Conservation (phyloP, 2,888 invertebrate genomes). For the Lasioglossum morio region DNA sequence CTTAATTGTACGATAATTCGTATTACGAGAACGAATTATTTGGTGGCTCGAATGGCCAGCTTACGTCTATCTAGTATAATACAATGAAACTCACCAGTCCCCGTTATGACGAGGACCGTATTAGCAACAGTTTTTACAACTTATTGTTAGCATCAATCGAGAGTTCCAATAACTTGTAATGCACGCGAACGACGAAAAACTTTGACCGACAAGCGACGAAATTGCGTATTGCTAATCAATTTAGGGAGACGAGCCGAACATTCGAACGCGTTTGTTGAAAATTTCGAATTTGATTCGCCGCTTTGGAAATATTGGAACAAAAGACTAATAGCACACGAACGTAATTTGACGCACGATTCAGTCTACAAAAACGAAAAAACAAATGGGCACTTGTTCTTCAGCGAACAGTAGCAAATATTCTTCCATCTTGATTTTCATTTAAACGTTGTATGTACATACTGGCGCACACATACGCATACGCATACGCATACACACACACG, state of each 20-base stretch:
- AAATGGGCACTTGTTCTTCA: not conserved
- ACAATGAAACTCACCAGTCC: not conserved
- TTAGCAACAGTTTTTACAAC: not conserved
- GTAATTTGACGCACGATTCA: slow-evolving; percentile 12
- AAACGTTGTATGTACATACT: not conserved
- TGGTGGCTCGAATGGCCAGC: not conserved
- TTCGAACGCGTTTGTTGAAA: not conserved
- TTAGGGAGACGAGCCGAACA: not conserved
- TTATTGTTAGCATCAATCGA: not conserved
- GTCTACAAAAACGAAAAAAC: not conserved
- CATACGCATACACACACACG: too few species aligned
- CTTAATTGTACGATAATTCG: slow-evolving; percentile 7
- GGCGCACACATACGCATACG: not conserved
- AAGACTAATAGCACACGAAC: slow-evolving; percentile 9
- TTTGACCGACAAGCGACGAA: not conserved
- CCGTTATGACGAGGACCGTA: not conserved
- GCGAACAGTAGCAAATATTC: not conserved
- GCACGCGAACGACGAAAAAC: not conserved
- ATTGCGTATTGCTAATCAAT: not conserved
- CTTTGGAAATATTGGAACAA: not conserved
- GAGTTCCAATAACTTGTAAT: not conserved
- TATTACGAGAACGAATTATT: not conserved
- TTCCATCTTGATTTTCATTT: not conserved
- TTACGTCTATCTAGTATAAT: not conserved
- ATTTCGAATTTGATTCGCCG: not conserved